A percentile compares a stretch with the other conserved stretches of the same genome.
These are phyloP conservation scores for Carassius auratus DNA, from an alignment of 2,113 vertebrate species.

Conservation along the genomic window DNA sequence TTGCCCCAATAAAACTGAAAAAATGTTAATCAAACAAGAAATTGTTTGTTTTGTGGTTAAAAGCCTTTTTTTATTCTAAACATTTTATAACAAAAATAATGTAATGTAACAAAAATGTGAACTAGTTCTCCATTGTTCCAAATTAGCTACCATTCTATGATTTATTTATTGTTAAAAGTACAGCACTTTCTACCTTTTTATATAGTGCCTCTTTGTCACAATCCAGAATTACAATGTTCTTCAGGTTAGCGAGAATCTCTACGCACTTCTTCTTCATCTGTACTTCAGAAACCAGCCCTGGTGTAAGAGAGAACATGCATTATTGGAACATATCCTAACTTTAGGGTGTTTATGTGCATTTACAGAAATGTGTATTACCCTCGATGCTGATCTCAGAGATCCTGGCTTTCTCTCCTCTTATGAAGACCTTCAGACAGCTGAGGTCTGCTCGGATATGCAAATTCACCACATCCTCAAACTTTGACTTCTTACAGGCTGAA, in stretches of 20 bases:
- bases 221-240: conserved; percentile 90
- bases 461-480: conserved; percentile 85
- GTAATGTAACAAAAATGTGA: neutral
- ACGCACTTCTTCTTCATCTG: conserved; percentile 84
- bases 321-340: neutral
- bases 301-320: neutral
- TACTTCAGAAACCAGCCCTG: conserved; percentile 91
- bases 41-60: neutral
- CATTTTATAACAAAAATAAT: neutral
- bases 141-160: neutral
- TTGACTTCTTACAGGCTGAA: conserved; percentile 81
- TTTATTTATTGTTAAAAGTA: neutral
- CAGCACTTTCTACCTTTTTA: conserved; percentile 83
- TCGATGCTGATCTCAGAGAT: conserved; percentile 94
- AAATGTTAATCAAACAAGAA: neutral
- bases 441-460: conserved; percentile 88
- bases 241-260: conserved; percentile 88
- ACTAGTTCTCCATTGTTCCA: neutral
- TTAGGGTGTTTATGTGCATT: neutral
- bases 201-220: conserved; percentile 87
- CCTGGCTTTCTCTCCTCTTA: conserved; percentile 85
- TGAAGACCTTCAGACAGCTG: conserved; percentile 89
- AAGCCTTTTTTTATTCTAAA: neutral
- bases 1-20: neutral
- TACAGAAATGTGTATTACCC: conserved; percentile 73